These are phyloP conservation scores for Pocillopora grandis DNA, from an alignment of 92 coral and sea anemone species.

Conservation along the genomic window DNA sequence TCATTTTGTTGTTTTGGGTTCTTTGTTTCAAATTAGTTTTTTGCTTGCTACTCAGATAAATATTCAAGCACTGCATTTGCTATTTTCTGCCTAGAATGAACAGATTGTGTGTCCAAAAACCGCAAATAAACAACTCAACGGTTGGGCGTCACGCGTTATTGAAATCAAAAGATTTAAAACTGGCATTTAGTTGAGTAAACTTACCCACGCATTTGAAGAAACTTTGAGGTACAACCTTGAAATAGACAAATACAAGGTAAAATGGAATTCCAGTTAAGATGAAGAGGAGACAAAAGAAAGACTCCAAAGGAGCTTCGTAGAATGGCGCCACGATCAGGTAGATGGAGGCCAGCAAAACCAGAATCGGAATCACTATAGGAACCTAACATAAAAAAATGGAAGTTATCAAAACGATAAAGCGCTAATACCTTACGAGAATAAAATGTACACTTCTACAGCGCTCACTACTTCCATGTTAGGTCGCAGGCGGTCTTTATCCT, in stretches of 20 bases:
- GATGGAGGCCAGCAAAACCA: constrained; percentile 81
- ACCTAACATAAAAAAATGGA: constrained; percentile 52
- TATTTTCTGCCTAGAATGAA: no score
- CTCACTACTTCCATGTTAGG: no score
- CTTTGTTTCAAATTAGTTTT: not conserved
- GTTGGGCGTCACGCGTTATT: no score
- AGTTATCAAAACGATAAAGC: not conserved
- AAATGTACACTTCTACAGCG: no score
- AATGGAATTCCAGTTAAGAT: constrained; percentile 89
- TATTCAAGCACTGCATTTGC: no score
- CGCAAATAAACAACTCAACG: no score
- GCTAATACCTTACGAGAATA: no score
- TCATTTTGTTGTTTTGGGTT: not conserved
- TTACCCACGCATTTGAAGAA: constrained; percentile 65
- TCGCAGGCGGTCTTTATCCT: no score
- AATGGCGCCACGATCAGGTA: constrained; percentile 89
- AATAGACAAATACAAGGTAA: constrained; percentile 77
- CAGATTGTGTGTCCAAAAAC: no score
- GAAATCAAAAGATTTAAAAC: not conserved
- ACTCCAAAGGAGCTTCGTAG: constrained; percentile 85
- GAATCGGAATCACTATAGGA: constrained; percentile 65
- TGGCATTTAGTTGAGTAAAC: constrained; percentile 7
- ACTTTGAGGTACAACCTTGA: constrained; percentile 72
- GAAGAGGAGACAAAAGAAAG: constrained; percentile 87
- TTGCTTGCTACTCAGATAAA: not conserved